phyloP scores from a whole-genome alignment of 2,797 vertebrate genomes.

The Typhlichthys eigenmanni region DNA sequence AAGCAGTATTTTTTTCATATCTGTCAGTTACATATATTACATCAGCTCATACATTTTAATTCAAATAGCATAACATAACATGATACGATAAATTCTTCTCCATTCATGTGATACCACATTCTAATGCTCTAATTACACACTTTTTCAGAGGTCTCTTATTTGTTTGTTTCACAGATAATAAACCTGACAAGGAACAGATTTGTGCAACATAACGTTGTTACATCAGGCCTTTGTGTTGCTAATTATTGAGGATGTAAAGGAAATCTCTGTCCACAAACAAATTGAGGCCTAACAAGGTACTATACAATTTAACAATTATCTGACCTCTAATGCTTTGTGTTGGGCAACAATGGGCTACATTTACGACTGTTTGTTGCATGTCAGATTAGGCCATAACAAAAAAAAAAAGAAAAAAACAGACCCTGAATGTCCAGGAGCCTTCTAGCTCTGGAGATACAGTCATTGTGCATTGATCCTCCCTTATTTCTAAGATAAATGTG shows the following conservation, averaged over 20 bases:
- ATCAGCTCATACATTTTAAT: background rate
- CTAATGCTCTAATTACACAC: background rate
- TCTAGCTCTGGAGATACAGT: background rate
- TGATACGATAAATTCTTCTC: background rate
- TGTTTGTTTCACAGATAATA: slow-evolving; percentile 35
- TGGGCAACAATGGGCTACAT: slow-evolving; percentile 38
- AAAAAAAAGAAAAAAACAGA: background rate
- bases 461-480: background rate
- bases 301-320: slow-evolving; percentile 61
- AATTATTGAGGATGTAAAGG: slow-evolving; percentile 46
- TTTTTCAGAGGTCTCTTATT: slow-evolving; percentile 20
- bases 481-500: no score
- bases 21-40: background rate
- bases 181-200: slow-evolving; percentile 16
- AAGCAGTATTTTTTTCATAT: background rate
- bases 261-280: slow-evolving; percentile 55
- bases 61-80: slow-evolving; percentile 9
- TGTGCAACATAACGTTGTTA: slow-evolving; percentile 38
- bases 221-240: slow-evolving; percentile 62
- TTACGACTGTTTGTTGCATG: slow-evolving; percentile 26
- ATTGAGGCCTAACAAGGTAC: slow-evolving; percentile 23
- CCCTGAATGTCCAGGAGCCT: background rate
- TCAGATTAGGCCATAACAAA: background rate
- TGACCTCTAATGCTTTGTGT: slow-evolving; percentile 47
- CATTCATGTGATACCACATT: background rate